Evolutionary conservation across 2,888 invertebrate species (phyloP).

Genomic region (Oscheius sp.): DNA sequence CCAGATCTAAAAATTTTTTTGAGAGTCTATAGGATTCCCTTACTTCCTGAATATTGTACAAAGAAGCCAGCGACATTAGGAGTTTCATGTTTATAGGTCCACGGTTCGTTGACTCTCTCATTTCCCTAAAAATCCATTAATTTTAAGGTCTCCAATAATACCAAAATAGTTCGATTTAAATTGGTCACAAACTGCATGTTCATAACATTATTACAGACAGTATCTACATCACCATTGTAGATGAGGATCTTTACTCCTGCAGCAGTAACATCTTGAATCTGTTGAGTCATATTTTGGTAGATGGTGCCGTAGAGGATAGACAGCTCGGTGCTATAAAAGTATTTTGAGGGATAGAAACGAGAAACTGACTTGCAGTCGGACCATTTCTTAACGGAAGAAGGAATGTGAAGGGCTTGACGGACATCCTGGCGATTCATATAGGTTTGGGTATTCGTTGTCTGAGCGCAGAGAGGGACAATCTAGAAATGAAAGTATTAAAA

Average conservation of each 20-base stretch:
- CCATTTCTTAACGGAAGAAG: conserved; percentile 48
- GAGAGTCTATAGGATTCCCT: not conserved
- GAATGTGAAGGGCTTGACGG: conserved; percentile 52
- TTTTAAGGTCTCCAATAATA: not conserved
- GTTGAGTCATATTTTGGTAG: conserved; percentile 58
- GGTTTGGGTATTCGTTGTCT: conserved; percentile 43
- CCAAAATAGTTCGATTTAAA: conserved; percentile 42
- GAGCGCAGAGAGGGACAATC: conserved; percentile 49
- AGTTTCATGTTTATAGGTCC: conserved; percentile 39
- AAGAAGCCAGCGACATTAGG: conserved; percentile 45
- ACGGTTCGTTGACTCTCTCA: conserved; percentile 43
- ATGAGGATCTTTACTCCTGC: conserved; percentile 68
- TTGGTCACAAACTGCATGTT: conserved; percentile 70
- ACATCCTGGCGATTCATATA: conserved; percentile 55
- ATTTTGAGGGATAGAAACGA: not conserved
- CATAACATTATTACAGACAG: conserved; percentile 73
- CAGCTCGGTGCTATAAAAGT: conserved; percentile 40
- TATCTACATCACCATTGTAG: conserved; percentile 74
- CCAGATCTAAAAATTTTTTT: conserved; percentile 39
- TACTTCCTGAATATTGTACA: conserved; percentile 41
- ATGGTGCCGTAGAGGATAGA: conserved; percentile 45
- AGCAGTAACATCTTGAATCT: conserved; percentile 42
- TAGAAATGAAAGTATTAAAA: too few relatives aligned
- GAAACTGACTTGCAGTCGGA: conserved; percentile 46
- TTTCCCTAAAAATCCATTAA: conserved; percentile 15